phyloP scores from a whole-genome alignment of 2,797 vertebrate genomes.

The Craterocephalus amniculus region DNA sequence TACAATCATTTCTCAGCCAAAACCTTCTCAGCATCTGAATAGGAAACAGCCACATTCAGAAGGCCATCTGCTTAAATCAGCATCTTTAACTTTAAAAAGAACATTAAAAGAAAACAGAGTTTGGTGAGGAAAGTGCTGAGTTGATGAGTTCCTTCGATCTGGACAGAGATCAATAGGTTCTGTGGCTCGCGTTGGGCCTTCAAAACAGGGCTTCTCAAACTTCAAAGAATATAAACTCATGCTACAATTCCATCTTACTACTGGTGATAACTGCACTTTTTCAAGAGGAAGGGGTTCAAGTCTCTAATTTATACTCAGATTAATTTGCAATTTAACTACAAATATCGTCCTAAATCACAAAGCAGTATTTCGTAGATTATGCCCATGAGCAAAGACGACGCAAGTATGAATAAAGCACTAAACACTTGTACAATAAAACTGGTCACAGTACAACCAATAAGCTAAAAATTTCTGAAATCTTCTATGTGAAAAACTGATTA shows the following conservation, averaged over 20 bases:
- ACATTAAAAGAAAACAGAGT: slow-evolving; percentile 24
- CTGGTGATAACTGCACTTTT: slow-evolving; percentile 1
- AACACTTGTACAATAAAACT: not conserved
- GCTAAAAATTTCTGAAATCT: not conserved
- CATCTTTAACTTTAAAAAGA: slow-evolving; percentile 38
- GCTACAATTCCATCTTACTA: slow-evolving; percentile 5
- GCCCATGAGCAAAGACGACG: not conserved
- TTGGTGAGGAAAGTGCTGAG: slow-evolving; percentile 41
- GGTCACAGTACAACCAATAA: too few species aligned
- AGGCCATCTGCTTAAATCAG: slow-evolving; percentile 49
- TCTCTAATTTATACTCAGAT: not conserved
- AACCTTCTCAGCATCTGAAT: slow-evolving; percentile 21
- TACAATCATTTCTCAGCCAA: slow-evolving; percentile 6
- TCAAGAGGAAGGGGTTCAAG: not conserved
- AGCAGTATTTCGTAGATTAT: not conserved
- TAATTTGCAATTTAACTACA: not conserved
- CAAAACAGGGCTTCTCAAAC: slow-evolving; percentile 10
- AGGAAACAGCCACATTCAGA: slow-evolving; percentile 27
- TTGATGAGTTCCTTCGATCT: slow-evolving; percentile 43
- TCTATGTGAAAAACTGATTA: not conserved
- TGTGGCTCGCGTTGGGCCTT: not conserved
- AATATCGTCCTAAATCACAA: not conserved
- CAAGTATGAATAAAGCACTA: not conserved
- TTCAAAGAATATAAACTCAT: slow-evolving; percentile 17
- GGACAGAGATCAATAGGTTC: slow-evolving; percentile 38